phyloP scores from a whole-genome alignment of 2,797 vertebrate genomes.

The Valencia hispanica region DNA sequence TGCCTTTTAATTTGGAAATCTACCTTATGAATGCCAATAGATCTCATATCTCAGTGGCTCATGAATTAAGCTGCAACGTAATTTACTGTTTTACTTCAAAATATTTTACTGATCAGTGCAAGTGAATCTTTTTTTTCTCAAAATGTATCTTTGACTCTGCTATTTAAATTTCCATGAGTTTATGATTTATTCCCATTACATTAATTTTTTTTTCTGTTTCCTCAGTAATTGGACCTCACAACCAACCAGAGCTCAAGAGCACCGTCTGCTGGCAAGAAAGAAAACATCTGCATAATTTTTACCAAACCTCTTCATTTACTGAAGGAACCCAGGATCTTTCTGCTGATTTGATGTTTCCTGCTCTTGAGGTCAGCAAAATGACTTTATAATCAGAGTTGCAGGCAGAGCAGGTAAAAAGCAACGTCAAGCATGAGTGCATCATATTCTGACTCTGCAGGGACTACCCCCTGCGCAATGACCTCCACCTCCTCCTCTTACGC shows the following conservation, averaged over 20 bases:
- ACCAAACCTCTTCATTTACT: constrained; percentile 27
- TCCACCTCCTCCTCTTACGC: neutral
- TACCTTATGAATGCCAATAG: constrained; percentile 6
- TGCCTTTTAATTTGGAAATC: constrained; percentile 11
- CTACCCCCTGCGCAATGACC: constrained; percentile 10
- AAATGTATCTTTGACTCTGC: neutral
- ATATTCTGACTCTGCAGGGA: constrained; percentile 34
- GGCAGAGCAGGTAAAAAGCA: constrained; percentile 34
- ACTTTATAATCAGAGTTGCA: constrained; percentile 49
- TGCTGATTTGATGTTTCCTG: constrained; percentile 26
- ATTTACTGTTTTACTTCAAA: neutral
- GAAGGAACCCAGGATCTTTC: constrained; percentile 10
- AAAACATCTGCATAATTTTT: constrained; percentile 19
- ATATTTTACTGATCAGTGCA: neutral
- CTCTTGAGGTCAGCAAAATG: constrained; percentile 42
- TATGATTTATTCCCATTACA: constrained; percentile 8
- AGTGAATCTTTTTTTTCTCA: neutral
- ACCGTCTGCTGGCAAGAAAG: constrained; percentile 57
- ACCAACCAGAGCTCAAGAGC: constrained; percentile 55
- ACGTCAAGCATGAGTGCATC: constrained; percentile 66
- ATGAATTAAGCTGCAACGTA: neutral
- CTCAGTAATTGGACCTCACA: constrained; percentile 37
- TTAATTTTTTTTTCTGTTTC: constrained; percentile 33
- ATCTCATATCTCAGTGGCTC: neutral
- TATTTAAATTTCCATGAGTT: neutral